Evolutionary conservation across 2,113 vertebrate species (phyloP).

Genomic region (Cynocephalus volans): DNA sequence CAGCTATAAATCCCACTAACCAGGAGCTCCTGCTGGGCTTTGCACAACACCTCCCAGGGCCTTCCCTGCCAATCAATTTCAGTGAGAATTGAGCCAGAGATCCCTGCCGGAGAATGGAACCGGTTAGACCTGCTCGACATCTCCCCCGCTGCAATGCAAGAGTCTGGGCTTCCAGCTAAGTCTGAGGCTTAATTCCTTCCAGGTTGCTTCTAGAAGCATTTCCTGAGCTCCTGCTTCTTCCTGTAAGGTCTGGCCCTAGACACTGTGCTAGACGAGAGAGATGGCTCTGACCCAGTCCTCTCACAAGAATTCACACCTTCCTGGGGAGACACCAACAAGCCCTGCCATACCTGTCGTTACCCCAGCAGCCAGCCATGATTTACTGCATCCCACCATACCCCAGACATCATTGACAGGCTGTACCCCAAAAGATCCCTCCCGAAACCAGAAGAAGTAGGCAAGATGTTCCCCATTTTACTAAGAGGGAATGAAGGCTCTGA

Average conservation of each 20-base stretch:
- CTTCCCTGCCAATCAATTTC: constrained; percentile 59
- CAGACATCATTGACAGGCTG: neutral
- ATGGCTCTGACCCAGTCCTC: neutral
- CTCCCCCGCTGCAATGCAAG: neutral
- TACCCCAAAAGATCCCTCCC: neutral
- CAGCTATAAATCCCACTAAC: constrained; percentile 48
- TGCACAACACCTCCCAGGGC: constrained; percentile 28
- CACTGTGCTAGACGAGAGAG: neutral
- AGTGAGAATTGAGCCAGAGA: constrained; percentile 48
- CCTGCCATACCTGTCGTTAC: neutral
- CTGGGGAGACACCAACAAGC: neutral
- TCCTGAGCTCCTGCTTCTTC: constrained; percentile 8
- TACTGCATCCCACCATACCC: neutral
- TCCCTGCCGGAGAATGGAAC: constrained; percentile 49
- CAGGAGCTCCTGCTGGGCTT: constrained; percentile 38
- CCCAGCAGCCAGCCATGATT: no score
- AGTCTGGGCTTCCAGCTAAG: constrained; percentile 67
- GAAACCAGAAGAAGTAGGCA: neutral
- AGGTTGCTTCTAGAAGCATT: constrained; percentile 28
- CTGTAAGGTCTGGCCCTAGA: neutral
- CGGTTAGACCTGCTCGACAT: constrained; percentile 65
- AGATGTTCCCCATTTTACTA: neutral
- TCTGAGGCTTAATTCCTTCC: constrained; percentile 14
- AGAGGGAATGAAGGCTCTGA: neutral
- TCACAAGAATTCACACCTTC: neutral